Base-by-base conservation (phyloP, 1,140 invertebrate genomes). In the Protaetia brevitarsis region DNA sequence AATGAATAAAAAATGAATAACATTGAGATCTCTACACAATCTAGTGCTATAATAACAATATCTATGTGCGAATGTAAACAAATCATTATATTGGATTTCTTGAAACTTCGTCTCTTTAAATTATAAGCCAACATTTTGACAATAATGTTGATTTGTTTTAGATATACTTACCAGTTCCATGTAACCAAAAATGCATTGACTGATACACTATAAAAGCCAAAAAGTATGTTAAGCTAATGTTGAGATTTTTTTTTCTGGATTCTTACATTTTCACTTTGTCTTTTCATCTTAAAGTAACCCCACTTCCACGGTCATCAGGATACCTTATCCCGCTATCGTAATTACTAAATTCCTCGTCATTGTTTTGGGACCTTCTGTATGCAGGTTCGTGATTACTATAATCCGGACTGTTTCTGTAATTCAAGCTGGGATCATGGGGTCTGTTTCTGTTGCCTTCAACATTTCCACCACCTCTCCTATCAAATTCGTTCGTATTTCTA, bases 91-190 rank as follows among this genome's bases (percentile, higher is more conserved):
- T n/a, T n/a, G n/a, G n/a, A n/a, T n/a, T n/a, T n/a, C n/a, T n/a
- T n/a, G n/a, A n/a, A n/a, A n/a, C n/a, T n/a, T n/a, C n/a, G n/a
- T n/a, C n/a, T n/a, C n/a, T n/a, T n/a, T n/a, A n/a, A n/a, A n/a
- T n/a, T n/a, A n/a, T n/a, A n/a, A n/a, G n/a, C n/a, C n/a, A n/a
- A n/a, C n/a, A n/a, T n/a, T n/a, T n/a, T n/a, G n/a, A n/a, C n/a
- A n/a, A n/a, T n/a, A n/a, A n/a, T n/a, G n/a, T n/a, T n/a, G n/a
- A 37, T 37, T 37, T 0, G 5, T 37, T 37, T 0, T n/a, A n/a
- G n/a, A n/a, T n/a, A 16, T 59, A 27, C 27, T 59, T 59, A 59
- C 57, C 57, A 59, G 16, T 59, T 59, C 26, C 13, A 59, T 29
- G 30, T 59, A 59, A 31, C 57, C 29, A 29, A 59, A 59, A 2